Evolutionary conservation across 1,140 invertebrate genomes (phyloP).

Genomic region (Drosophila subobscura): DNA sequence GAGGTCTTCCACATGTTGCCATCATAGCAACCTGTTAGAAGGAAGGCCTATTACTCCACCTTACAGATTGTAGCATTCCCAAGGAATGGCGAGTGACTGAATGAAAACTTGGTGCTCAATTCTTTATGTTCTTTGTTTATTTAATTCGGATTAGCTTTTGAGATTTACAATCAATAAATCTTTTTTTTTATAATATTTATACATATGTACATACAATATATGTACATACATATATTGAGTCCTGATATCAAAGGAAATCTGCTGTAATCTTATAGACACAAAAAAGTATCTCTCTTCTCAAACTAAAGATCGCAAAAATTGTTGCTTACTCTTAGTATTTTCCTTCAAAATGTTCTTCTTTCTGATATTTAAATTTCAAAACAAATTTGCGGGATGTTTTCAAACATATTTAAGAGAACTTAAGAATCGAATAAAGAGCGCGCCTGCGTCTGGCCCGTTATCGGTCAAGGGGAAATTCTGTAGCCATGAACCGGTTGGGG

Average conservation of each 20-base stretch:
- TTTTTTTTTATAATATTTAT: too few relatives aligned
- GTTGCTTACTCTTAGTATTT: background rate
- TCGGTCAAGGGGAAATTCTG: slow-evolving; percentile 46
- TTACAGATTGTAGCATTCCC: background rate
- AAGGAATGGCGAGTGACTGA: slow-evolving; percentile 2
- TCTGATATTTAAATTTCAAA: background rate
- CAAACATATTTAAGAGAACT: slow-evolving; percentile 33
- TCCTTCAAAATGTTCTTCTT: background rate
- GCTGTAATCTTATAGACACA: too few relatives aligned
- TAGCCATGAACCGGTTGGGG: slow-evolving; percentile 40
- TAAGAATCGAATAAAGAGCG: slow-evolving; percentile 38
- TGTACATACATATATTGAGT: too few relatives aligned
- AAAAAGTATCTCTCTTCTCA: too few relatives aligned
- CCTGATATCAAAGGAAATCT: too few relatives aligned
- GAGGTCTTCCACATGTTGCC: slow-evolving; percentile 48
- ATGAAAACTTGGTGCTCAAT: background rate
- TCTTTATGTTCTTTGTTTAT: too few relatives aligned
- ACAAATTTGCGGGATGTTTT: slow-evolving; percentile 15
- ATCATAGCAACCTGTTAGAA: slow-evolving; percentile 50
- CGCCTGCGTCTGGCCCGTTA: slow-evolving; percentile 29
- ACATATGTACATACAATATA: too few relatives aligned
- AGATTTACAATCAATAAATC: too few relatives aligned
- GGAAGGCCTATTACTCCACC: slow-evolving; percentile 1
- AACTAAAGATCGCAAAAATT: background rate
- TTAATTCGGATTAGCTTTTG: too few relatives aligned